Conservation (phyloP, 2,113 vertebrate species). For the Rynchops niger region DNA sequence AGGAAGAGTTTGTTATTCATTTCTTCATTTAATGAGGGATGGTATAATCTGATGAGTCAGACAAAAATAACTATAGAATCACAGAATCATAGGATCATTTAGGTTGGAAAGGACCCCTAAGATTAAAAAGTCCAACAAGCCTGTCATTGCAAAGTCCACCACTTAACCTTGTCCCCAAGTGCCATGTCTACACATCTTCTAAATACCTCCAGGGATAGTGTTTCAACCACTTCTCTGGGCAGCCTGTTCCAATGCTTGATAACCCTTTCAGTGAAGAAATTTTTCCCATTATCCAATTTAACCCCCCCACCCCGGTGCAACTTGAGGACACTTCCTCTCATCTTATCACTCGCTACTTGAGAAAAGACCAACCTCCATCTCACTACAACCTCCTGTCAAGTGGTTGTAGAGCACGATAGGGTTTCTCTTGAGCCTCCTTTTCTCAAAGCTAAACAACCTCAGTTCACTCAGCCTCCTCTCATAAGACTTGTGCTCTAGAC, state of each 20-base stretch:
- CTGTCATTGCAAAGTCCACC: rapidly evolving
- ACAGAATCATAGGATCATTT: neutral
- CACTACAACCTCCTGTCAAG: rapidly evolving
- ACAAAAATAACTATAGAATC: neutral
- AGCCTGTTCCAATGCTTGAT: neutral
- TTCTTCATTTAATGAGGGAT: neutral
- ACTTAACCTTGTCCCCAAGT: neutral
- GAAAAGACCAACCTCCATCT: neutral
- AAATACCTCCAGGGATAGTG: neutral
- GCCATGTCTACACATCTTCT: rapidly evolving
- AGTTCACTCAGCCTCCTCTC: neutral
- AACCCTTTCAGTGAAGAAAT: rapidly evolving
- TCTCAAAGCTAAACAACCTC: neutral
- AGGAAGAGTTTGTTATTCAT: neutral
- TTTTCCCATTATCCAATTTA: neutral
- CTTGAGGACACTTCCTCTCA: neutral
- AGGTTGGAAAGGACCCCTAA: neutral
- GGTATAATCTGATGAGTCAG: neutral
- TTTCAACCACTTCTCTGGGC: neutral
- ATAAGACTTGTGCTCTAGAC: neutral
- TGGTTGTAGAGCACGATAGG: neutral
- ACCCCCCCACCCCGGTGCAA: neutral
- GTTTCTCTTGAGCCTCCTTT: neutral
- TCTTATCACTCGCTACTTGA: neutral
- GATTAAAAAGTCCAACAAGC: neutral